Conservation (phyloP, 1,140 invertebrate genomes). For the Bombus terrestris region DNA sequence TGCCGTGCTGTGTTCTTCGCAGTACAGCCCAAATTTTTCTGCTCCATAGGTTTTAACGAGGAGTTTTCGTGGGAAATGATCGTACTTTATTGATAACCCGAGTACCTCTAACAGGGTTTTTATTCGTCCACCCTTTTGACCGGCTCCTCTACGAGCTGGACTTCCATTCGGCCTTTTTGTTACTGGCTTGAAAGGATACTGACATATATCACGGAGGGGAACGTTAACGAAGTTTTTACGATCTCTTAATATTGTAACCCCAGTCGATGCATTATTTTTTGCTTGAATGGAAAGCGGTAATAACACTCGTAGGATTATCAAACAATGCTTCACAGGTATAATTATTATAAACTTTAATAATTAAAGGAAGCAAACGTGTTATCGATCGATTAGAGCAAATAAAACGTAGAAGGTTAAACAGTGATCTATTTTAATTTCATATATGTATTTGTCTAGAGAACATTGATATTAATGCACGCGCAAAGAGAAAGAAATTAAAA, state of each 20-base stretch:
- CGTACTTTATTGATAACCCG: constrained; percentile 58
- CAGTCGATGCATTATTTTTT: neutral
- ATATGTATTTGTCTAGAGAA: neutral
- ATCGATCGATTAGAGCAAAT: neutral
- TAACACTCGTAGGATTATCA: no score
- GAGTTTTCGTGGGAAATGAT: constrained; percentile 38
- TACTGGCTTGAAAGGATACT: neutral
- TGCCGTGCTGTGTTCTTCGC: neutral
- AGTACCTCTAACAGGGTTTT: constrained; percentile 34
- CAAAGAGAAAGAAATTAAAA: neutral
- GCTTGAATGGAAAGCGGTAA: no score
- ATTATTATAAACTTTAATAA: no score
- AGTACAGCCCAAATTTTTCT: constrained; percentile 65
- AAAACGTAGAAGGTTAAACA: neutral
- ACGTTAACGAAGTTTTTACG: neutral
- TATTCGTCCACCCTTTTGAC: constrained; percentile 9
- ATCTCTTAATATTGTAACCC: neutral
- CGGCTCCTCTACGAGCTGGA: neutral
- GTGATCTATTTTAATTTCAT: neutral
- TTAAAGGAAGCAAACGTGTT: no score
- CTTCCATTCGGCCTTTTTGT: neutral
- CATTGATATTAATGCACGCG: neutral
- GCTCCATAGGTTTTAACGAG: constrained; percentile 66
- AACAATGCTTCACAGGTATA: no score
- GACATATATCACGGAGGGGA: neutral